Base-by-base conservation (phyloP, 37 sponge, comb jelly and placozoan genomes). In the Geodia barretti region DNA sequence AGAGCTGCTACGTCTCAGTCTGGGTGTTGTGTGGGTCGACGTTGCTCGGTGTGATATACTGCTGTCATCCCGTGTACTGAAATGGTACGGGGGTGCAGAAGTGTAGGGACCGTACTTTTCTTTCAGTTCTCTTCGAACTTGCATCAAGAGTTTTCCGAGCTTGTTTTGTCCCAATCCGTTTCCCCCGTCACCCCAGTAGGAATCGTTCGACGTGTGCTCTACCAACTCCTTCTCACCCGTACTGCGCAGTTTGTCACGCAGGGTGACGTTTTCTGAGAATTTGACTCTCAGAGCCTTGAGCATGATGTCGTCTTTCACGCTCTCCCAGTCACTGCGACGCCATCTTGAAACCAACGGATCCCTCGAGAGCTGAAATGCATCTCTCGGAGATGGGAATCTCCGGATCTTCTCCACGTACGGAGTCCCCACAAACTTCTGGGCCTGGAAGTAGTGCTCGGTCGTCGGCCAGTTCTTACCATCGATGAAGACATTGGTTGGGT, bases 381-480 rank as follows among this genome's bases (percentile, higher is more conserved):
- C 83, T 29, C 94, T 61, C 5, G 94, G 79, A 3, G 38, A 21
- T 0, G 39, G 24, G 19, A 66, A 21, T 0, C 42, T 69, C 36
- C 87, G 58, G 0, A 93, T 86, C 14, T 25, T 24, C 26, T 89
- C 77, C 24, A 30, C 69, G 72, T 84, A 84, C 33, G 94, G 90
- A 0, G 94, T 93, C 9, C 94, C 94, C 43, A 86, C 73, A 74
- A 89, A 93, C 59, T 93, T 93, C 70, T 93, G 94, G 30, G 94
- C 90, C 60, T 93, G 94, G 79, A 93, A 93, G 59, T 88, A 93
- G 74, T 93, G 94, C 60, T 93, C 94, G 11, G 94, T 89, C 1
- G 90, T 86, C 0, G 77, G 83, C 94, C 94, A 93, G 17, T 20
- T 26, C 3, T 68, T 39, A 14, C 81, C 87, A 47, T 90, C 91